Percentiles rank a stretch among this genome's conserved stretches.
These are phyloP conservation scores for Dusona sp. DNA, from an alignment of 2,888 invertebrate genomes.

Conservation along the genomic window DNA sequence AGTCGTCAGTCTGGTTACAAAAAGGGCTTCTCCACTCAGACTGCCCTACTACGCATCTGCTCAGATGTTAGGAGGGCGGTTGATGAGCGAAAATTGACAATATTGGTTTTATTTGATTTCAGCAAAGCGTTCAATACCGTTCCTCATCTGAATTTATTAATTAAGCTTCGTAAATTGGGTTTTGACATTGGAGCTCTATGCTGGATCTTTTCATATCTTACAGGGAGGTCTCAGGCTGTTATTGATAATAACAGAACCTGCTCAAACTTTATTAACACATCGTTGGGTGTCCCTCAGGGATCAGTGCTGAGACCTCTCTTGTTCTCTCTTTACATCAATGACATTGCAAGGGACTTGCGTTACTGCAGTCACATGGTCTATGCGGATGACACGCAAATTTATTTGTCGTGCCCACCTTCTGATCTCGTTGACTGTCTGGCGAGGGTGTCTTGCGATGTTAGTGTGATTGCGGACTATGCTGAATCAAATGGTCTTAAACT, in stretches of 20 bases:
- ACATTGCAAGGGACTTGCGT: too few species aligned
- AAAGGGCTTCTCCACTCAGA: not conserved
- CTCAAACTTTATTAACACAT: not conserved
- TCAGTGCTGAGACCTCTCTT: too few species aligned
- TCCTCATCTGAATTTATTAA: not conserved
- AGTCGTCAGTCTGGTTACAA: conserved; percentile 10
- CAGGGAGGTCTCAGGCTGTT: not conserved
- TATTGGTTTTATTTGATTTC: not conserved
- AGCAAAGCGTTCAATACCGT: too few species aligned
- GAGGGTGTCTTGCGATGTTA: not conserved
- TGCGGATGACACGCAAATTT: too few species aligned
- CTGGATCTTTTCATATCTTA: not conserved
- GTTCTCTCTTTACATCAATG: too few species aligned
- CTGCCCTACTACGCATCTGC: not conserved
- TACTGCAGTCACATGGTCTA: too few species aligned
- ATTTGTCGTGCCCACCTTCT: not conserved
- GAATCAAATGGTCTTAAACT: conserved; percentile 2
- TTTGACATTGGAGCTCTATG: not conserved
- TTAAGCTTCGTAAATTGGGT: not conserved
- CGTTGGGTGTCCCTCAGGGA: not conserved
- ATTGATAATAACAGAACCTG: not conserved
- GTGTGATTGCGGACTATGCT: not conserved
- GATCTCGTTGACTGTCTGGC: not conserved
- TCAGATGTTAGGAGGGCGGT: not conserved
- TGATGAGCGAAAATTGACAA: not conserved